A percentile compares a stretch with the other conserved stretches of the same genome.
Conservation (phyloP, 2,113 vertebrate species). For the Uria lomvia region DNA sequence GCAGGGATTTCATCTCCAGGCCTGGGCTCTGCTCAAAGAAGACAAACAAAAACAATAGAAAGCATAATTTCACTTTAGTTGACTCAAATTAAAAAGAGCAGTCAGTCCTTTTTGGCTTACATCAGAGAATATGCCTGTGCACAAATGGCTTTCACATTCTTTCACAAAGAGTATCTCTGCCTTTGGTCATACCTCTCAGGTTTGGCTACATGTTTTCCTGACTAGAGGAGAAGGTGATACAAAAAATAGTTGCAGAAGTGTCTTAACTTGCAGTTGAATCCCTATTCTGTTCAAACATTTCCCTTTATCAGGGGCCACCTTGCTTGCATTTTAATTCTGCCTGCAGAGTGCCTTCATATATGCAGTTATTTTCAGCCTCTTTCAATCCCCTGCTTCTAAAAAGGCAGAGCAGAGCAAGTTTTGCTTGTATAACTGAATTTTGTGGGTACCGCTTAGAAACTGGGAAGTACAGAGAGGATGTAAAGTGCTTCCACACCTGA, state of each 20-base stretch:
- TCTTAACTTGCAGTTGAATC: not conserved
- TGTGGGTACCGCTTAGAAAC: not conserved
- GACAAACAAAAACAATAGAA: not conserved
- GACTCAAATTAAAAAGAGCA: not conserved
- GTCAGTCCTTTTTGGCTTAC: not conserved
- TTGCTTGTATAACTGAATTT: not conserved
- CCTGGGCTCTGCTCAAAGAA: not conserved
- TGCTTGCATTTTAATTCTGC: not conserved
- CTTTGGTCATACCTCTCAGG: not conserved
- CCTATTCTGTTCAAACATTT: not conserved
- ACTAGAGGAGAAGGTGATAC: not conserved
- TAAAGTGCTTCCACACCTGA: not conserved
- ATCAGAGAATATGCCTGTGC: not conserved
- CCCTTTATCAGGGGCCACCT: not conserved
- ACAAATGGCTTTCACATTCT: not conserved
- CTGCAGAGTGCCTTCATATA: not conserved
- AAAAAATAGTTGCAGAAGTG: not conserved
- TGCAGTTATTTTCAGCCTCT: not conserved
- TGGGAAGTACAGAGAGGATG: not conserved
- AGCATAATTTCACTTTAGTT: not conserved
- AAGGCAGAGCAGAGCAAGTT: not conserved
- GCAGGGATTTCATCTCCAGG: not conserved
- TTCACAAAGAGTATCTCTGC: not conserved
- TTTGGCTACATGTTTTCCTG: not conserved
- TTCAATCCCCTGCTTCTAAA: not conserved